Conservation (phyloP, 2,113 vertebrate genomes). For the Glareola pratincola region DNA sequence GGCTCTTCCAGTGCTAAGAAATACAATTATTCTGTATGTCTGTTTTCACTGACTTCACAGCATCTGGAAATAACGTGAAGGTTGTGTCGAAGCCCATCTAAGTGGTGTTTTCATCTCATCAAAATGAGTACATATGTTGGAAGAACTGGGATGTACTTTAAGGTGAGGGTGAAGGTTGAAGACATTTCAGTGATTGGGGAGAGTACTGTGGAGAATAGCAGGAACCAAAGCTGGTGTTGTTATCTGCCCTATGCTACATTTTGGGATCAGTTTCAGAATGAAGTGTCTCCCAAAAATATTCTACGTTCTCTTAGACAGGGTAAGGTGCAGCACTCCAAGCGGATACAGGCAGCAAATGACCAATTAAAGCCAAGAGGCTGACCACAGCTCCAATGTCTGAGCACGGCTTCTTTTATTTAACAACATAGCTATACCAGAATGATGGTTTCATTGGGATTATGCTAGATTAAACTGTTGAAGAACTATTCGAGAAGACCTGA, state of each 20-base stretch:
- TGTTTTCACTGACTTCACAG: not conserved
- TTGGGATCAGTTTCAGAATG: not conserved
- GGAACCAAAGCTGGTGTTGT: not conserved
- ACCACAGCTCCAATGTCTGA: not conserved
- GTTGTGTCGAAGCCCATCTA: not conserved
- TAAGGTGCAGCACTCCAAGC: not conserved
- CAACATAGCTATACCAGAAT: not conserved
- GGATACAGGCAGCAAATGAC: not conserved
- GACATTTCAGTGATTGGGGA: not conserved
- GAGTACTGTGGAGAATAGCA: not conserved
- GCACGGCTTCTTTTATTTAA: not conserved
- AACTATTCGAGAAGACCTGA: not conserved
- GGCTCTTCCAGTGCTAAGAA: not conserved
- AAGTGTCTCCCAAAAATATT: not conserved
- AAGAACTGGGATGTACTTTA: not conserved
- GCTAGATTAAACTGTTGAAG: not conserved
- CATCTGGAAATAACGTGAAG: not conserved
- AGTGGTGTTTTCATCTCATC: not conserved
- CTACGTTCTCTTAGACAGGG: not conserved
- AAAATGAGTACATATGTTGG: not conserved
- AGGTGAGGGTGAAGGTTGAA: not conserved
- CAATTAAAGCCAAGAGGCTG: not conserved
- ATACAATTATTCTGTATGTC: not conserved
- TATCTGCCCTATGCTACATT: rapidly evolving
- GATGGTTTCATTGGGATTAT: not conserved